Conservation (phyloP, 2,113 vertebrate species). For the Lepus timidus region DNA sequence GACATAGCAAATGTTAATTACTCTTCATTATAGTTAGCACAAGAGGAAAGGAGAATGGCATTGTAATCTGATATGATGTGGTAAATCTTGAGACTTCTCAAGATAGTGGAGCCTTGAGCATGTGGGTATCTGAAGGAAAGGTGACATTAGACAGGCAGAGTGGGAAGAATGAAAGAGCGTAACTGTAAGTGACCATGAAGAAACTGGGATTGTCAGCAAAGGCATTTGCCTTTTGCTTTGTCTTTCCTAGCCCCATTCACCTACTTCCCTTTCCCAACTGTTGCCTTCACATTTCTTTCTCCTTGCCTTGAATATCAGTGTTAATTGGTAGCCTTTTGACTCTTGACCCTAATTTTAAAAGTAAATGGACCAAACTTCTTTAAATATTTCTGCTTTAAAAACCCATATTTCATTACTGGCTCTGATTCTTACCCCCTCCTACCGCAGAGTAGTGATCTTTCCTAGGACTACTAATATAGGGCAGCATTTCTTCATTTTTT, state of each 20-base stretch:
- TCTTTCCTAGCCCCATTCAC: neutral
- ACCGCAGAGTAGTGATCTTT: neutral
- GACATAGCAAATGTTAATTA: neutral
- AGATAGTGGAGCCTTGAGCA: neutral
- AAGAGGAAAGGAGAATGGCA: neutral
- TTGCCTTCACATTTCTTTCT: constrained; percentile 11
- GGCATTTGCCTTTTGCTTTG: neutral
- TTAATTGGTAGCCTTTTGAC: constrained; percentile 25
- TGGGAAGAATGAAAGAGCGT: neutral
- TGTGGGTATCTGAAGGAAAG: neutral
- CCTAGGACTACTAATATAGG: neutral
- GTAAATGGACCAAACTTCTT: neutral
- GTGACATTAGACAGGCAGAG: neutral
- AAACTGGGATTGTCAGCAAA: neutral
- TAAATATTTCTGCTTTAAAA: constrained; percentile 46
- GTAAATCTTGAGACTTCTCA: constrained; percentile 33
- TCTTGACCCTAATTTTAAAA: constrained; percentile 48
- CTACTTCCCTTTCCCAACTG: neutral
- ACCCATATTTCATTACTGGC: neutral
- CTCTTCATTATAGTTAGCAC: neutral
- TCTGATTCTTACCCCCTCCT: neutral
- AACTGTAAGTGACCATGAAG: neutral
- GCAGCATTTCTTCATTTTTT: neutral
- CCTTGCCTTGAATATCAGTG: constrained; percentile 11
- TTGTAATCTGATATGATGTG: neutral